Conservation (phyloP, 1,140 invertebrate genomes). For the Brachionus angularis region DNA sequence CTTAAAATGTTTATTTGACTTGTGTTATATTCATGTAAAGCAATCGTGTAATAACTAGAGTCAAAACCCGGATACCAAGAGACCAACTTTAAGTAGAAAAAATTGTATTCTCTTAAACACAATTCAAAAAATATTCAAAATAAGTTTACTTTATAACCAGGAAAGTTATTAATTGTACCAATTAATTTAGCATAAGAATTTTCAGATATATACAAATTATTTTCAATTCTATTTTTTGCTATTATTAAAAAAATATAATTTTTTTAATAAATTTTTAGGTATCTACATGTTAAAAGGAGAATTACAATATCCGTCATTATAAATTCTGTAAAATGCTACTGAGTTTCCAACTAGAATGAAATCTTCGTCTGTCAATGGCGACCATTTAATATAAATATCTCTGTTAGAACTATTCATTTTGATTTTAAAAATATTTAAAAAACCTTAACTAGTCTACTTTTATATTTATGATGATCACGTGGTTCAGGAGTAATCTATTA, state of each 20-base stretch:
- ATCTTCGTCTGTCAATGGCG: slow-evolving; percentile 24
- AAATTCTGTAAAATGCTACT: slow-evolving; percentile 13
- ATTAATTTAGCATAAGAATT: slow-evolving; percentile 33
- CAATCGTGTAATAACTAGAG: not conserved
- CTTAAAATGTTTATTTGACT: slow-evolving; percentile 19
- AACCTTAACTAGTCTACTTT: too few relatives aligned
- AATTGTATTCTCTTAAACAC: too few relatives aligned
- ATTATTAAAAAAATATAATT: too few relatives aligned
- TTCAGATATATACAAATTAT: slow-evolving; percentile 17
- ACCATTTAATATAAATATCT: slow-evolving; percentile 25
- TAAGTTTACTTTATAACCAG: slow-evolving; percentile 6
- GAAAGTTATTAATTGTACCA: slow-evolving; percentile 8
- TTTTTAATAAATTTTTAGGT: too few relatives aligned
- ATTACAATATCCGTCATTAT: too few relatives aligned
- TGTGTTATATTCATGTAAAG: not conserved
- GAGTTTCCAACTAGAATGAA: slow-evolving; percentile 31
- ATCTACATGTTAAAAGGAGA: too few relatives aligned
- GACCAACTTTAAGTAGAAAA: too few relatives aligned
- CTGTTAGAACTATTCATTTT: too few relatives aligned
- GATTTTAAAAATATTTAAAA: too few relatives aligned
- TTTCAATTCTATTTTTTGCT: slow-evolving; percentile 22
- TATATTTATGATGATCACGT: too few relatives aligned
- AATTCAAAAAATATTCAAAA: not conserved
- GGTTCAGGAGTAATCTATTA: too few relatives aligned
- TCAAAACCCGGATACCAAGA: slow-evolving; percentile 7